Base-by-base conservation (phyloP, 2,113 vertebrate species). In the Sceloporus undulatus region DNA sequence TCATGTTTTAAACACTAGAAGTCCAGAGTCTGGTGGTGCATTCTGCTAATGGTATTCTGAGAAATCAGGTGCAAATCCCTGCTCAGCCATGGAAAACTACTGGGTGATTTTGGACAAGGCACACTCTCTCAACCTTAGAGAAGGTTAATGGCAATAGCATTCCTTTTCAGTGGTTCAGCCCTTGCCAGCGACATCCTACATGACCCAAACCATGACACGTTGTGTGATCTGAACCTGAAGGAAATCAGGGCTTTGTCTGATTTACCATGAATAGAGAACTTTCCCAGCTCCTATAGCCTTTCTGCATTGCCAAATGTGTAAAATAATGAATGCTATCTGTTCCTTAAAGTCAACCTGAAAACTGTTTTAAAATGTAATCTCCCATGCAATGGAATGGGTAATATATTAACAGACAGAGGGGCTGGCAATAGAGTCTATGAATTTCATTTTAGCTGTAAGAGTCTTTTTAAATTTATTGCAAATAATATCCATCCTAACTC, bases 231-330 rank as follows among this genome's bases (percentile, higher is more conserved):
- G 48, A 90, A 65, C 52, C 27, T 90, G 59, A 90, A 5, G 6
- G 5, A 74, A 86, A 66, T 85, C 54, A 89, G 1, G 68, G 42
- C 5, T 0, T 42, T 2, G 75, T 38, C 4, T 68, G 83, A 0
- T 0, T 0, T 85, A 1, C 56, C 73, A 48, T 5, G 76, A 42
- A 13, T 2, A 27, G 23, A 91, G 93, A 76, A 14, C 68, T 73
- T 86, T 70, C 19, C 14, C 2, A 23, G 10, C 23, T 56, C 48
- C 1, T 88, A 0, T 77, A 18, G 1, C 4, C 66, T 9, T 42
- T 89, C 2, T 90, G n/a, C 40, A 90, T 85, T 92, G 88, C 7
- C 82, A 90, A 94, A 68, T 5, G 52, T 88, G n/a, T 90, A 92
- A 11, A 92, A 77, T 1, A 86, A 1, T 38, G 23, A 90, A 87